Percentiles rank a stretch among this genome's conserved stretches.
phyloP scores from a whole-genome alignment of 2,797 vertebrate genomes.

The Urocyon cinereoargenteus region DNA sequence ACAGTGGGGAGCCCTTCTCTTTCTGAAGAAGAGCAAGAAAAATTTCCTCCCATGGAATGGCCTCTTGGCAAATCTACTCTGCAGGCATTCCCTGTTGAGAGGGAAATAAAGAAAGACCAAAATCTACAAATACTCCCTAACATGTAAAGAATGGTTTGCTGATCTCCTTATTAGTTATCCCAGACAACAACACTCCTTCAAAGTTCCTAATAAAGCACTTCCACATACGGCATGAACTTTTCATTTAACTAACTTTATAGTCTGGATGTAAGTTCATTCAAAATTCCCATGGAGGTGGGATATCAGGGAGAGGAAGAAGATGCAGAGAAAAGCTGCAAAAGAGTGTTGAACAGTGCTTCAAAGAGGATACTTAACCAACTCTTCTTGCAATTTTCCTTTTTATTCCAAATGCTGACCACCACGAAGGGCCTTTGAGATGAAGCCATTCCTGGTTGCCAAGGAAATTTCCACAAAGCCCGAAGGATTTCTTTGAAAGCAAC shows the following conservation, averaged over 20 bases:
- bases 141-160: slow-evolving; percentile 72
- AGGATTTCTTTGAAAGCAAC: slow-evolving; percentile 43
- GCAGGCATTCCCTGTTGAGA: slow-evolving; percentile 75
- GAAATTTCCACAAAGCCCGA: slow-evolving; percentile 75
- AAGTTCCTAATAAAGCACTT: slow-evolving; percentile 45
- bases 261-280: background rate
- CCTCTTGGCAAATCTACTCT: slow-evolving; percentile 65
- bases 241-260: background rate
- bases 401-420: slow-evolving; percentile 60
- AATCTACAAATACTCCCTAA: slow-evolving; percentile 58
- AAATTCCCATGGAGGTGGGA: background rate
- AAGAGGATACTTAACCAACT: background rate
- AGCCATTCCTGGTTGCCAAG: slow-evolving; percentile 74
- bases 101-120: slow-evolving; percentile 74
- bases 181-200: slow-evolving; percentile 65
- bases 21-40: slow-evolving; percentile 49
- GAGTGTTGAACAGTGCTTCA: background rate
- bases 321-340: background rate
- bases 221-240: background rate
- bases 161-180: slow-evolving; percentile 50
- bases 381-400: slow-evolving; percentile 24
- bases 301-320: background rate
- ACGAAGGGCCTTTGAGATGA: slow-evolving; percentile 54
- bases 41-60: background rate
- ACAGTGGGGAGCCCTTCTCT: slow-evolving; percentile 43